Percentiles rank a stretch among this genome's conserved stretches.
Evolutionary conservation across 2,113 vertebrate genomes (phyloP).

Genomic region (Heliornis fulica): DNA sequence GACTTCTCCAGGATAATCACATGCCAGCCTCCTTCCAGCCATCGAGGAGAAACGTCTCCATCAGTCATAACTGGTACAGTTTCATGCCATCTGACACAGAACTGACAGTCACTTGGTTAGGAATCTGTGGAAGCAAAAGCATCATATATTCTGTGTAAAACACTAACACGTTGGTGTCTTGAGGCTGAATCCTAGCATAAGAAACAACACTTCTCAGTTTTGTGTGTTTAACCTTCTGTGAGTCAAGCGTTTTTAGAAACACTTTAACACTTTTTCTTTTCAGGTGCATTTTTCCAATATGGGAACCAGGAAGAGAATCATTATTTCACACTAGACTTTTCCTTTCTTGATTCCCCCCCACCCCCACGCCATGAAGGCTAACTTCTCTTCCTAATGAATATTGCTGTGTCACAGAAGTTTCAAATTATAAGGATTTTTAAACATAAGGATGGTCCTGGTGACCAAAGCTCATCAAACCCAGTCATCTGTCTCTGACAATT

Average conservation of each 20-base stretch:
- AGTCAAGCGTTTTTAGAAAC: not conserved
- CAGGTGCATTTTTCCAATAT: not conserved
- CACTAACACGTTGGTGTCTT: not conserved
- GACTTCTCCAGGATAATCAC: not conserved
- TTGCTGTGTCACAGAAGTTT: not conserved
- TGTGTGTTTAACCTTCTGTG: not conserved
- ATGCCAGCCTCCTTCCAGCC: not conserved
- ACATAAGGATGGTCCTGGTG: not conserved
- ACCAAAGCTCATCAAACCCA: not conserved
- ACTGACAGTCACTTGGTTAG: not conserved
- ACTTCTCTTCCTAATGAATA: not conserved
- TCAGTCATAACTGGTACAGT: not conserved
- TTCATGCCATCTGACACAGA: not conserved
- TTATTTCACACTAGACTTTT: not conserved
- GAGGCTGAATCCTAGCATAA: not conserved
- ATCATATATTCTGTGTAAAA: not conserved
- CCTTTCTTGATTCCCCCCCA: not conserved
- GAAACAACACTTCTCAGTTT: not conserved
- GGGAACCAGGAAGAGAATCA: not conserved
- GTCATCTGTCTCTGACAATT: not conserved
- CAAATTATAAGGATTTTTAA: not conserved
- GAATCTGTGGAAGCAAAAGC: not conserved
- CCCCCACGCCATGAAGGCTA: not conserved
- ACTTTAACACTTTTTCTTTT: not conserved
- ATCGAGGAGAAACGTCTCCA: rapidly evolving